phyloP scores from a whole-genome alignment of 2,113 vertebrate species.

The Microtus montanus region DNA sequence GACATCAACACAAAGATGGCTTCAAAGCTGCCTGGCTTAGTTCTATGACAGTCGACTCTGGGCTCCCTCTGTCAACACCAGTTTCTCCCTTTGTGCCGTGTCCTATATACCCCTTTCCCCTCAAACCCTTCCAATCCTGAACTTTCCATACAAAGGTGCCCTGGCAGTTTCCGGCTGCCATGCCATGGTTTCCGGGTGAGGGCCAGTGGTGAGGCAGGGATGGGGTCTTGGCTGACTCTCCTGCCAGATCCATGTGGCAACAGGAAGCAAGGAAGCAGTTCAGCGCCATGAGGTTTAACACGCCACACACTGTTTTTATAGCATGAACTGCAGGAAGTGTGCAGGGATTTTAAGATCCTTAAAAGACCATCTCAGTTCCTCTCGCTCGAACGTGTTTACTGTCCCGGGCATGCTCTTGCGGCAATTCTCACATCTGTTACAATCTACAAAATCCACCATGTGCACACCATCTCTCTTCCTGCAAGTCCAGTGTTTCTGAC shows the following conservation, averaged over 20 bases:
- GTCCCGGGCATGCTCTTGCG: not conserved
- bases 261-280: not conserved
- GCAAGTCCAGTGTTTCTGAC: not conserved
- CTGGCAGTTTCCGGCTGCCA: not conserved
- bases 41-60: not conserved
- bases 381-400: slow-evolving; percentile 14
- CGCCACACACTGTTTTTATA: slow-evolving; percentile 25
- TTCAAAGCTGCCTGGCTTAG: slow-evolving; percentile 24
- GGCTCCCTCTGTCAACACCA: not conserved
- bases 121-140: not conserved
- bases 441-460: not conserved
- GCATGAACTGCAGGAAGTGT: not conserved
- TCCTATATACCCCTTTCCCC: fast-evolving
- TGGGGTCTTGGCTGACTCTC: not conserved
- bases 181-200: not conserved
- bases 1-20: slow-evolving; percentile 27
- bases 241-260: not conserved
- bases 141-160: not conserved
- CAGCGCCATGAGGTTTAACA: not conserved
- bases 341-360: slow-evolving; percentile 46
- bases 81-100: not conserved
- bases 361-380: not conserved
- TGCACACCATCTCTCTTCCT: not conserved
- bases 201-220: not conserved
- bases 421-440: not conserved